These are phyloP conservation scores for Nomada lathburiana DNA, from an alignment of 2,888 invertebrate genomes.

Conservation along the genomic window DNA sequence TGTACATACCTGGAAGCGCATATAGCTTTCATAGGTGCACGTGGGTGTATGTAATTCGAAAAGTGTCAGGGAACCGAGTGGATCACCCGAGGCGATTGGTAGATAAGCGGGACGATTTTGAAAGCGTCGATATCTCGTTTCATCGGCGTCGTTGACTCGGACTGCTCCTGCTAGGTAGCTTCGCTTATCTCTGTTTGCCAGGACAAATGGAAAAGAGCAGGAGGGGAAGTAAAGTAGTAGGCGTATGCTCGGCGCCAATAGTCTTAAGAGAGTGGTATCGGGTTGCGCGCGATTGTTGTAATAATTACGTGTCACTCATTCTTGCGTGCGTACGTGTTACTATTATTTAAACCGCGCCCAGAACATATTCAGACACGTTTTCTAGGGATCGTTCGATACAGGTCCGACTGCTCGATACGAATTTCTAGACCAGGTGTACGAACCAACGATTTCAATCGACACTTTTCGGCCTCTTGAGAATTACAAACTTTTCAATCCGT, in stretches of 20 bases:
- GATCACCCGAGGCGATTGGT: conserved; percentile 10
- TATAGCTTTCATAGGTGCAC: background rate
- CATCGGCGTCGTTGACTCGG: conserved; percentile 51
- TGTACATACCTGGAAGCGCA: no score
- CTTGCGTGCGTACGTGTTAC: conserved; percentile 52
- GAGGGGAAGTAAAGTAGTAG: conserved; percentile 35
- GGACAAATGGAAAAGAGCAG: conserved; percentile 16
- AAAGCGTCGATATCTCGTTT: conserved; percentile 50
- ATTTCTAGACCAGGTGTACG: background rate
- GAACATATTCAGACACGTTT: conserved; percentile 32
- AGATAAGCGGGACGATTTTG: conserved; percentile 20
- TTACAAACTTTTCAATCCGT: no score
- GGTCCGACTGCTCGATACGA: background rate
- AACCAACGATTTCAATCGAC: no score
- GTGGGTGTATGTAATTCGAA: background rate
- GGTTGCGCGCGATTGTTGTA: conserved; percentile 61
- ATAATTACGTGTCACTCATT: conserved; percentile 64
- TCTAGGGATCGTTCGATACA: conserved; percentile 13
- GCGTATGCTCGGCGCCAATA: conserved; percentile 65
- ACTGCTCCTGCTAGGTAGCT: conserved; percentile 20
- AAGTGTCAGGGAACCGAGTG: background rate
- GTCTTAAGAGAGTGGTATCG: conserved; percentile 51
- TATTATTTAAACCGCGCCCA: conserved; percentile 60
- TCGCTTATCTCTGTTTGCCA: conserved; percentile 46
- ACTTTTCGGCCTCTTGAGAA: no score